Base-by-base conservation (phyloP, 2,797 vertebrate genomes). In the Artibeus lituratus region DNA sequence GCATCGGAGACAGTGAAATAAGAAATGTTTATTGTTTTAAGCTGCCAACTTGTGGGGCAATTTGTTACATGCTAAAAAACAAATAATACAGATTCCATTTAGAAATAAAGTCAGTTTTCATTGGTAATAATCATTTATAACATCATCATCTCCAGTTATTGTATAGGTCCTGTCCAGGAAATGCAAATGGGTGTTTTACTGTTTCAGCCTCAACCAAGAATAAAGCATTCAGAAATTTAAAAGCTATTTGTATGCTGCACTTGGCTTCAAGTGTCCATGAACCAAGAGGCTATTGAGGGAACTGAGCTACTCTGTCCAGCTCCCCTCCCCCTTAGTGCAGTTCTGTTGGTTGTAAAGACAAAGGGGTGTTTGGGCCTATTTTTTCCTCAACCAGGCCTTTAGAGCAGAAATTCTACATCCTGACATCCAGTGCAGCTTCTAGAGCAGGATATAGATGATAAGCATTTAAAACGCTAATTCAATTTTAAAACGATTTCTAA, bases 181-280 rank as follows among this genome's bases (percentile, higher is more conserved):
- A 72, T 35, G 81, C 39, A 78, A 69, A 47, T 44, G 80, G 69
- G 22, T 87, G 8, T 82, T 80, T 84, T 87, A 90, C 77, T 51
- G 18, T n/a, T 65, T 65, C 10, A 81, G 39, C 51, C 87, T 78
- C 86, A 44, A 55, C n/a, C 42, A 82, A 96, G 42, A 74, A 89
- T 55, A 55, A 97, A 70, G 91, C 22, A 35, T 49, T 82, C 35
- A 82, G 21, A 85, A 44, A 95, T 70, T 62, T 91, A 67, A 89
- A 91, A 91, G 59, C 14, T 53, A 82, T 91, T 62, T 87, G 10
- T 77, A 91, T 9, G 9, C 77, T 24, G 26, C 35, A 35, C 32
- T 85, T 91, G 53, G 51, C 87, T 67, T 77, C 74, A 82, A 77
- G 80, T 53, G 85, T 67, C 80, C 32, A 59, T 15, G 62, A 82